Conservation (phyloP, 2,113 vertebrate genomes). For the Hemiscyllium ocellatum region DNA sequence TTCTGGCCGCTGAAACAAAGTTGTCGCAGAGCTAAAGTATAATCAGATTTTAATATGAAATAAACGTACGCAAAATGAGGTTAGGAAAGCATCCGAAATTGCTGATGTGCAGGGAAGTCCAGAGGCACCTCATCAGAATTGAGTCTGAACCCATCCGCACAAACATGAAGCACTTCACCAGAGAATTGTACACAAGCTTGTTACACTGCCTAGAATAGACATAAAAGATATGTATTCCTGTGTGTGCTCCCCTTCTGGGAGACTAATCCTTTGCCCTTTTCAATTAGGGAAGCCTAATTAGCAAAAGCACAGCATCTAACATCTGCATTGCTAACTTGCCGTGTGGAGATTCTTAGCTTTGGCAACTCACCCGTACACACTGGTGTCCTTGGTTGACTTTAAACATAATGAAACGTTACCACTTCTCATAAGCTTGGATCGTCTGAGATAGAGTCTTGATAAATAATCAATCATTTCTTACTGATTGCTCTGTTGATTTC, state of each 20-base stretch:
- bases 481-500: not conserved
- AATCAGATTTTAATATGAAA: conserved; percentile 9
- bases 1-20: not conserved
- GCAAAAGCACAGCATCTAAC: conserved; percentile 24
- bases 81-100: not conserved
- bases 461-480: not conserved
- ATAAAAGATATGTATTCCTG: conserved; percentile 20
- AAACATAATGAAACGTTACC: not conserved
- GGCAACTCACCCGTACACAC: not conserved
- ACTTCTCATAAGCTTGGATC: not conserved
- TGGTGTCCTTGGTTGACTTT: not conserved
- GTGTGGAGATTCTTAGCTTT: not conserved
- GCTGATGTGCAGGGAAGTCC: not conserved
- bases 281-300: conserved; percentile 35
- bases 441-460: not conserved
- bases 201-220: conserved; percentile 15
- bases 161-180: not conserved
- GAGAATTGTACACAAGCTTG: conserved; percentile 16
- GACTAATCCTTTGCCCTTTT: conserved; percentile 1
- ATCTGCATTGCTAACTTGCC: conserved; percentile 16
- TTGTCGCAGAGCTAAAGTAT: not conserved
- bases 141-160: not conserved
- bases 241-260: conserved; percentile 14
- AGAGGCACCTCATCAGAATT: conserved; percentile 5
- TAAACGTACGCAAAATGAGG: not conserved